Conservation (phyloP, 2,113 vertebrate species). For the Alexandromys fortis region DNA sequence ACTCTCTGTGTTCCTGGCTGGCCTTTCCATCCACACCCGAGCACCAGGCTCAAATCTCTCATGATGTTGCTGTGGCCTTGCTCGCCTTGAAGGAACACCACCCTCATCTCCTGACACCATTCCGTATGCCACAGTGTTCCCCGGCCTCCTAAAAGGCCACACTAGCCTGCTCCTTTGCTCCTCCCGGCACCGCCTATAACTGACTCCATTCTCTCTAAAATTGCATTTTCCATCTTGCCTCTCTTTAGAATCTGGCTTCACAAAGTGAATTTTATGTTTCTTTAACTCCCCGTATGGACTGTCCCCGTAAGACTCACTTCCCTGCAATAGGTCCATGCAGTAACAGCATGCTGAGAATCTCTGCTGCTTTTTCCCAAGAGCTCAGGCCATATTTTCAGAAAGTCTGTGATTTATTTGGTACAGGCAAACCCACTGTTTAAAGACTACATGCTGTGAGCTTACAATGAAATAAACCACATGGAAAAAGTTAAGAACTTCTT, state of each 20-base stretch:
- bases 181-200: background rate
- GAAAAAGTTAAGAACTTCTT: background rate
- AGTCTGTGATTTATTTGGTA: background rate
- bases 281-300: background rate
- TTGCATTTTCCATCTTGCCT: background rate
- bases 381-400: background rate
- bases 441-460: background rate
- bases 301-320: background rate
- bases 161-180: background rate
- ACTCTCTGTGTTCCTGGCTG: no score
- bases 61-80: no score
- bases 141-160: background rate
- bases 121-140: accelerated
- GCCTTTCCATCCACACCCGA: background rate
- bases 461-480: background rate
- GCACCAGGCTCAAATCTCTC: background rate
- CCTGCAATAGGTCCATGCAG: background rate
- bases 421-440: background rate
- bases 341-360: background rate
- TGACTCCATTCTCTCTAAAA: background rate
- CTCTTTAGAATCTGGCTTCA: background rate
- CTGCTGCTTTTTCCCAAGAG: background rate
- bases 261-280: background rate
- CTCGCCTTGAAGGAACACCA: background rate
- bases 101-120: accelerated